Evolutionary conservation across 2,113 vertebrate genomes (phyloP).

Genomic region (Misgurnus mizolepis): DNA sequence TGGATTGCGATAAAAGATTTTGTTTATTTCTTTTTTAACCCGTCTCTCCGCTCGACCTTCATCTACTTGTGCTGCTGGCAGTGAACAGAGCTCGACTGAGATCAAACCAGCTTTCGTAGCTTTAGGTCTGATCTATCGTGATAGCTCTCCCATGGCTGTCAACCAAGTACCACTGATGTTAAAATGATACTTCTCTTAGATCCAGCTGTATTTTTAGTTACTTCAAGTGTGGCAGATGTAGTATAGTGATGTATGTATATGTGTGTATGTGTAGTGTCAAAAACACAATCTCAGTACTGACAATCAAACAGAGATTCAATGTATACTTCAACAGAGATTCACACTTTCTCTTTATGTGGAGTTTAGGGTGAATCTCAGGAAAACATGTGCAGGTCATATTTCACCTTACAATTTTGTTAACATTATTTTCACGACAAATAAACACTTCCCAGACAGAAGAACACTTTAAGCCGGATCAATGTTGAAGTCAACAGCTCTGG

Average conservation of each 20-base stretch:
- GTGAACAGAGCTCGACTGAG: constrained; percentile 47
- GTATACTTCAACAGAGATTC: not conserved
- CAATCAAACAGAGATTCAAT: not conserved
- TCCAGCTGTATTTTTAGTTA: constrained; percentile 1
- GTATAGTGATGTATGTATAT: not conserved
- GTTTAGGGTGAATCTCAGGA: not conserved
- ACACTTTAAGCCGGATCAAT: no score
- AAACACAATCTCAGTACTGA: constrained; percentile 5
- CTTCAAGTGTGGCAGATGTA: no score
- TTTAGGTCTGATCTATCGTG: constrained; percentile 9
- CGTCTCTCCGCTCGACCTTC: constrained; percentile 49
- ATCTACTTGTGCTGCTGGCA: constrained; percentile 61
- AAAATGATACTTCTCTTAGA: constrained; percentile 38
- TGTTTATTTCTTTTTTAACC: constrained; percentile 56
- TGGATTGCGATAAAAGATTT: constrained; percentile 57
- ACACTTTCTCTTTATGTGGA: not conserved
- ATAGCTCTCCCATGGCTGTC: constrained; percentile 16
- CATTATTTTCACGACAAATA: not conserved
- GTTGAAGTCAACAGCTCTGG: no score
- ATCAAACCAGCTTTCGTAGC: constrained; percentile 44
- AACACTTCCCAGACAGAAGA: constrained; percentile 55
- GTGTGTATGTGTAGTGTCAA: not conserved
- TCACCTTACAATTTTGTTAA: not conserved
- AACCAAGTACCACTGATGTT: constrained; percentile 15
- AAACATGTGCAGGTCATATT: constrained; percentile 1